These are phyloP conservation scores for Littorina saxatilis DNA, from an alignment of 1,140 invertebrate genomes.

Conservation along the genomic window DNA sequence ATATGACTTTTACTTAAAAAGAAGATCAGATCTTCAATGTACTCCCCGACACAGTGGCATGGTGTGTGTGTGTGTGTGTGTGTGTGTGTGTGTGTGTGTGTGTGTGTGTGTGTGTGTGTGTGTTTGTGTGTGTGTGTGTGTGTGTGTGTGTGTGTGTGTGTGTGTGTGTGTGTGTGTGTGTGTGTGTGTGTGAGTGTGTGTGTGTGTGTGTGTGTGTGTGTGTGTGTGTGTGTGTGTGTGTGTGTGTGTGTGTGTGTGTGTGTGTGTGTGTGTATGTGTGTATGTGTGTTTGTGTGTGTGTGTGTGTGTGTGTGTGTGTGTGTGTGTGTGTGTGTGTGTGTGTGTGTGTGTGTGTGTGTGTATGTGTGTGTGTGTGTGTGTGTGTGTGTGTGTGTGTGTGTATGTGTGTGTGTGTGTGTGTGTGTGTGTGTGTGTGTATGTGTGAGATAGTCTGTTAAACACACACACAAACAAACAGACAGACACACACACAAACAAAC, in stretches of 20 bases:
- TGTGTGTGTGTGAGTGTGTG: background rate
- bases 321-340: too few relatives aligned
- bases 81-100: background rate
- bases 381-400: too few relatives aligned
- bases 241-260: background rate
- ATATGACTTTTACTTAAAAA: too few relatives aligned
- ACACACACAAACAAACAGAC: background rate
- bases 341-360: too few relatives aligned
- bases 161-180: background rate
- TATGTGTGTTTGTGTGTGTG: too few relatives aligned
- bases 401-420: too few relatives aligned
- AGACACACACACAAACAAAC: background rate
- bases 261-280: background rate
- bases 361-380: too few relatives aligned
- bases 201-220: background rate
- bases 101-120: background rate
- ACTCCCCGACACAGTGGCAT: too few relatives aligned
- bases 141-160: background rate
- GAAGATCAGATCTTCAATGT: too few relatives aligned
- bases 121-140: slow-evolving; percentile 7
- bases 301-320: background rate
- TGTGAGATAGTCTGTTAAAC: too few relatives aligned
- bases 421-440: too few relatives aligned
- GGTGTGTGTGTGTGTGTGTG: too few relatives aligned
- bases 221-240: background rate